Conservation (phyloP, 1,140 invertebrate species). For the Euura saliciscinereae region DNA sequence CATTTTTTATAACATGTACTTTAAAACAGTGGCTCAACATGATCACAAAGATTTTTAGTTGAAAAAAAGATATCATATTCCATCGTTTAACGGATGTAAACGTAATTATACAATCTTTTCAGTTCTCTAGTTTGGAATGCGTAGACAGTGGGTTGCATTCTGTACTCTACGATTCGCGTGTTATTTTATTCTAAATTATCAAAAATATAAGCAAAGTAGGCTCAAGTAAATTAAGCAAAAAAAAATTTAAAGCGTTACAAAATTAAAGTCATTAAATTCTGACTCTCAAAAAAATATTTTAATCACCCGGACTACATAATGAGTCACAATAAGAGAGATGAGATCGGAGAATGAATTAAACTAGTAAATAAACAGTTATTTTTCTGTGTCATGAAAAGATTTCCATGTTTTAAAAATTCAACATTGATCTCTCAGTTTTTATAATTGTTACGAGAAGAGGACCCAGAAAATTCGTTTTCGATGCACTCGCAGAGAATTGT, state of each 20-base stretch:
- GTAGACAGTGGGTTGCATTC: background rate
- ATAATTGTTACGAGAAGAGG: background rate
- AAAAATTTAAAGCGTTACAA: no score
- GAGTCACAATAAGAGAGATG: no score
- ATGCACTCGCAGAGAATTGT: background rate
- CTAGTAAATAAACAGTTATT: no score
- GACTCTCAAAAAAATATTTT: no score
- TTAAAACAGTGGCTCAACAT: background rate
- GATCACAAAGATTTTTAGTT: background rate
- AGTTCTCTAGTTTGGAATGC: background rate
- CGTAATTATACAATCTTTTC: background rate
- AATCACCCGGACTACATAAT: no score
- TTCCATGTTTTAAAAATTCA: no score
- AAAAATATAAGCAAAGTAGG: slow-evolving; percentile 4
- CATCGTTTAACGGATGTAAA: background rate
- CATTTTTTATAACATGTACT: background rate
- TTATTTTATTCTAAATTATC: background rate
- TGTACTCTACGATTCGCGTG: background rate
- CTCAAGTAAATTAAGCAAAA: background rate
- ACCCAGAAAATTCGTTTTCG: background rate
- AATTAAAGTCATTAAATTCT: no score
- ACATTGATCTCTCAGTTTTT: background rate
- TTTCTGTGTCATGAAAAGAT: no score
- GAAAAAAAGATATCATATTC: background rate
- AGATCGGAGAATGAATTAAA: no score